These are phyloP conservation scores for Pachycephus smyrnensis DNA, from an alignment of 2,888 invertebrate species.

Conservation along the genomic window DNA sequence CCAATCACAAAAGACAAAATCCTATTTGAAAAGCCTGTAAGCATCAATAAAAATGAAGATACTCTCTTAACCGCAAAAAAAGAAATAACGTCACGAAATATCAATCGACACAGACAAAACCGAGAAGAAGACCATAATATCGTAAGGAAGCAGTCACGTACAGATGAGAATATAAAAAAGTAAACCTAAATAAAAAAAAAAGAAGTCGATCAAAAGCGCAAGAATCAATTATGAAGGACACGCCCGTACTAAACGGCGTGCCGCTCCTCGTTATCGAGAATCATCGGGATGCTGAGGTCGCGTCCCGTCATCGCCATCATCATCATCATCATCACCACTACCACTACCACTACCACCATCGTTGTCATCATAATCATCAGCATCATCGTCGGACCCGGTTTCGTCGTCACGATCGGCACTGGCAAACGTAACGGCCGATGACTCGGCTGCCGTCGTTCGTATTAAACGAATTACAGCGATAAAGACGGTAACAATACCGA, in stretches of 20 bases:
- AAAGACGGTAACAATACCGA: conserved; percentile 37
- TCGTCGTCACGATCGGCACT: background rate
- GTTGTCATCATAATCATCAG: background rate
- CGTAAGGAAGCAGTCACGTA: background rate
- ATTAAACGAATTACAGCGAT: conserved; percentile 59
- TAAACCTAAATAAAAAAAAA: background rate
- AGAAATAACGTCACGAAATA: background rate
- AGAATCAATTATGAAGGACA: conserved; percentile 7
- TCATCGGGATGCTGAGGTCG: background rate
- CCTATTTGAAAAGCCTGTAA: background rate
- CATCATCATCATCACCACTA: background rate
- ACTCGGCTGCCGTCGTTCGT: conserved; percentile 34
- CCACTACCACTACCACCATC: background rate
- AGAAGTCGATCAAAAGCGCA: conserved; percentile 11
- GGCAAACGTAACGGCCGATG: background rate
- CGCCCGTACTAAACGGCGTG: conserved; percentile 4
- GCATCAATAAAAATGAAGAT: background rate
- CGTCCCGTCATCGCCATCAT: background rate
- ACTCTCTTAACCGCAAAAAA: background rate
- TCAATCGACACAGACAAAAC: background rate
- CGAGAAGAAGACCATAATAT: background rate
- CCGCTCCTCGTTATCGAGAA: conserved; percentile 8
- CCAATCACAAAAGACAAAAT: background rate
- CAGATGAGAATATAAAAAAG: background rate
- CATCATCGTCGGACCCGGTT: background rate